Evolutionary conservation across 2,797 vertebrate genomes (phyloP).

Genomic region (Buphagus erythrorhynchus): DNA sequence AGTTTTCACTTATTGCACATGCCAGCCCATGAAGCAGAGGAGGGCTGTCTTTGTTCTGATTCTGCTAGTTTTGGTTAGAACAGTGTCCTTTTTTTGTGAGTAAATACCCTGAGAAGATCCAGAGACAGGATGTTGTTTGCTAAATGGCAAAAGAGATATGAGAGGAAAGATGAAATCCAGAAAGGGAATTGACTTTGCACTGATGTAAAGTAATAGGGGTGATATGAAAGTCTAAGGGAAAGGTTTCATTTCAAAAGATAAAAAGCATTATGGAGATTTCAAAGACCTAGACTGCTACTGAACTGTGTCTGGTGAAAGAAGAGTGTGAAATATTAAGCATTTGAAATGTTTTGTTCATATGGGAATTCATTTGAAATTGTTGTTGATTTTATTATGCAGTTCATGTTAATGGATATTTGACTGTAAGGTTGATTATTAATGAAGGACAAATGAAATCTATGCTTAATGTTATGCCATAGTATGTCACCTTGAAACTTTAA

Average conservation of each 20-base stretch:
- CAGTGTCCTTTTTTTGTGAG: not conserved
- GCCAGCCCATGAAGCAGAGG: not conserved
- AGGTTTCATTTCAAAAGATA: conserved; percentile 52
- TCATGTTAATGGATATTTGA: conserved; percentile 70
- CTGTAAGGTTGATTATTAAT: conserved; percentile 68
- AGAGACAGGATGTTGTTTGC: not conserved
- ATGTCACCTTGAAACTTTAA: conserved; percentile 61
- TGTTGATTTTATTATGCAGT: conserved; percentile 68
- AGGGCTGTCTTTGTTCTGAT: not conserved
- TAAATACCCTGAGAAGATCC: not conserved
- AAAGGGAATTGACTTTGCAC: conserved; percentile 22
- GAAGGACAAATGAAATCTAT: conserved; percentile 64
- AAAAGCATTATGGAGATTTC: conserved; percentile 54
- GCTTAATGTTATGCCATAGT: conserved; percentile 43
- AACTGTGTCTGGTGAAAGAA: conserved; percentile 5
- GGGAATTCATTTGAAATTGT: conserved; percentile 67
- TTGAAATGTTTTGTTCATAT: conserved; percentile 49
- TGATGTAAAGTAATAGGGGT: conserved; percentile 3
- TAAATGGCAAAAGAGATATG: not conserved
- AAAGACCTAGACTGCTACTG: conserved; percentile 17
- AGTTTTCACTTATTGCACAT: not conserved
- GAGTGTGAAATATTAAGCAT: conserved; percentile 48
- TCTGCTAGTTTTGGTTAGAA: not conserved
- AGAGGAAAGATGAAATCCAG: conserved; percentile 25
- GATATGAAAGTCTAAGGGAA: conserved; percentile 37